Evolutionary conservation across 2,797 vertebrate genomes (phyloP).

Genomic region (Uromys caudimaculatus): DNA sequence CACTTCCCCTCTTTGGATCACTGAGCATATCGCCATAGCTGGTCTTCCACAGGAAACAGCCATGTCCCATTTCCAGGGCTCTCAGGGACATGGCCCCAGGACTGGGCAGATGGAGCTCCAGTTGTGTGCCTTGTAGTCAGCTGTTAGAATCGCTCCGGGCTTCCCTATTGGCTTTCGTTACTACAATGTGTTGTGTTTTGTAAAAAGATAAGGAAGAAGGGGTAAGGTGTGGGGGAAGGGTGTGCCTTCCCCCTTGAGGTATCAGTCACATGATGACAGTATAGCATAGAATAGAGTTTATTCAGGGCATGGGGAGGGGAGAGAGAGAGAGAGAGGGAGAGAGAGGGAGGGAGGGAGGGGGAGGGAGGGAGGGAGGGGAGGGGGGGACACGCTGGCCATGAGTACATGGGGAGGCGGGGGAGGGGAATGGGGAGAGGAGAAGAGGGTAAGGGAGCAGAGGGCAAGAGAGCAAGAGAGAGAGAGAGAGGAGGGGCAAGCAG

Average conservation of each 20-base stretch:
- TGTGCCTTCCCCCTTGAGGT: background rate
- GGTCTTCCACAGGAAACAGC: background rate
- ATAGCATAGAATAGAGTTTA: background rate
- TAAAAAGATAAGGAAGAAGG: background rate
- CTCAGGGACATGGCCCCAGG: accelerated
- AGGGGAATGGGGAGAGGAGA: no score
- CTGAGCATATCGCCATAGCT: background rate
- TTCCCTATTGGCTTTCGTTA: background rate
- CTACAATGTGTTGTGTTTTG: background rate
- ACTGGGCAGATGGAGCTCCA: background rate
- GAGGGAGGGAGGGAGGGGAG: no score
- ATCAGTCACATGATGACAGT: background rate
- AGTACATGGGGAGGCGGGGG: no score
- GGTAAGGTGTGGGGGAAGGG: background rate
- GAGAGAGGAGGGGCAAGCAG: background rate
- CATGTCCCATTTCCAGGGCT: accelerated
- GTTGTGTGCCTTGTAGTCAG: background rate
- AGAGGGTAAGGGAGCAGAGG: no score
- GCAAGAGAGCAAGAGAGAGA: no score
- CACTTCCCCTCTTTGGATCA: background rate
- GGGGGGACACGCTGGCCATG: no score
- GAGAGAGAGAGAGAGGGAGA: no score
- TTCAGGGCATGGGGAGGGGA: background rate
- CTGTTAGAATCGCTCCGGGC: background rate
- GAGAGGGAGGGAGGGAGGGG: no score